A percentile compares a stretch with the other conserved stretches of the same genome.
Conservation (phyloP, 2,113 vertebrate genomes). For the Erythrocercus mccallii region DNA sequence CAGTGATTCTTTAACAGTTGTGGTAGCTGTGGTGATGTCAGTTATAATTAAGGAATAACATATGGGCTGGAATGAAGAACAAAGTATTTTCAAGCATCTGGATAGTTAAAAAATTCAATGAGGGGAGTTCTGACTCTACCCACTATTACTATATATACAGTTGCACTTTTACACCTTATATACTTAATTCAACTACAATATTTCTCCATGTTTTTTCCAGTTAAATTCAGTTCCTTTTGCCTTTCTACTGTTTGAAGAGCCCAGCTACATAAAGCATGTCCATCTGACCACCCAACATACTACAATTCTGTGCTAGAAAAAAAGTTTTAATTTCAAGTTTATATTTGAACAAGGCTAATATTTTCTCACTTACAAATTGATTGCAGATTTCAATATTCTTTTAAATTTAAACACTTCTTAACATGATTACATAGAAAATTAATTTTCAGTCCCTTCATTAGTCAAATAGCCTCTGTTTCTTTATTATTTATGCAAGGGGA, state of each 20-base stretch:
- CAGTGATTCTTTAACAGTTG: conserved; percentile 10
- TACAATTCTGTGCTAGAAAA: background rate
- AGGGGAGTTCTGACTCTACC: background rate
- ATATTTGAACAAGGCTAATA: background rate
- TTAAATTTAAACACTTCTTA: background rate
- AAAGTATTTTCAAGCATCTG: conserved; percentile 46
- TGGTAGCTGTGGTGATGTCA: conserved; percentile 44
- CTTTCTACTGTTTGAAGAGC: background rate
- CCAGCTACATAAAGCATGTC: background rate
- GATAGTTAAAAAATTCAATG: background rate
- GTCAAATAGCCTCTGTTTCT: background rate
- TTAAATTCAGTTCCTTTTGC: background rate
- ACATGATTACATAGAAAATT: background rate
- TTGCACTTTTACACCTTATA: background rate
- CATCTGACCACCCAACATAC: background rate
- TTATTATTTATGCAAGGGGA: background rate
- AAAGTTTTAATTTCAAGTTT: background rate
- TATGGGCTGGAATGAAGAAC: conserved; percentile 39
- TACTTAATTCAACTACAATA: background rate
- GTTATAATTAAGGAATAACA: conserved; percentile 31
- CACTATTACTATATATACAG: background rate
- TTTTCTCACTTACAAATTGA: background rate
- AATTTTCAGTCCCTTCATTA: background rate
- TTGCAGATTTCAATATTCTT: background rate
- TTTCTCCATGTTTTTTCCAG: background rate